Conservation (phyloP, 2,888 invertebrate genomes). For the Drosophila anomalata region DNA sequence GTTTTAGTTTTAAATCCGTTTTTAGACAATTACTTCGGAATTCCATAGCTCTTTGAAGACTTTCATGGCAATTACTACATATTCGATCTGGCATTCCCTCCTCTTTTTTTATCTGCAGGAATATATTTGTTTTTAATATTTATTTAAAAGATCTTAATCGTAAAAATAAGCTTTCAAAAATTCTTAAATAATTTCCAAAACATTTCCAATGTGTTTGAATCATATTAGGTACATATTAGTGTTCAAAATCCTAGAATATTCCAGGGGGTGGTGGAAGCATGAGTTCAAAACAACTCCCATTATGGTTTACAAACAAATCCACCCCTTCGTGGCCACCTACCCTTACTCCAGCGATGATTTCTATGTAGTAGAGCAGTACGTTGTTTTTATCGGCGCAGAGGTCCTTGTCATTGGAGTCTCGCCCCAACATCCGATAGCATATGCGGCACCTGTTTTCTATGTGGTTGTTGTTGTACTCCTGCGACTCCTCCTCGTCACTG, state of each 20-base stretch:
- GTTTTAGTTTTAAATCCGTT: constrained; percentile 45
- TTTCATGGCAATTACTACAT: constrained; percentile 40
- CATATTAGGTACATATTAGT: not conserved
- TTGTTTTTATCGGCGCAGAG: constrained; percentile 42
- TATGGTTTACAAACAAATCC: not conserved
- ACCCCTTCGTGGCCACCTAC: constrained; percentile 31
- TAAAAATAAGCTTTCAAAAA: too few species aligned
- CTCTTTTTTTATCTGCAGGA: constrained; percentile 37
- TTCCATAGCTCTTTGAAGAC: constrained; percentile 52
- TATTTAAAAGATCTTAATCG: not conserved
- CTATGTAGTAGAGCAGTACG: constrained; percentile 57
- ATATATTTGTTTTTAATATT: not conserved
- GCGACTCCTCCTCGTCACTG: not conserved
- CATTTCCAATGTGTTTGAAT: not conserved
- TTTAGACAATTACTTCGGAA: constrained; percentile 60
- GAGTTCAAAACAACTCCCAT: not conserved
- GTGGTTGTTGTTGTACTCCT: not conserved
- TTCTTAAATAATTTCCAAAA: too few species aligned
- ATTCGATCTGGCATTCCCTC: constrained; percentile 38
- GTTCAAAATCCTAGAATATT: not conserved
- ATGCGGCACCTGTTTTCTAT: constrained; percentile 53
- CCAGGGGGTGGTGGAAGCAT: not conserved
- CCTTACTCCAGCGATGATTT: constrained; percentile 61
- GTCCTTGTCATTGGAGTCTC: constrained; percentile 46
- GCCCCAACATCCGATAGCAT: constrained; percentile 35